Evolutionary conservation across 2,888 invertebrate species (phyloP).

Genomic region (Tachina lurida): DNA sequence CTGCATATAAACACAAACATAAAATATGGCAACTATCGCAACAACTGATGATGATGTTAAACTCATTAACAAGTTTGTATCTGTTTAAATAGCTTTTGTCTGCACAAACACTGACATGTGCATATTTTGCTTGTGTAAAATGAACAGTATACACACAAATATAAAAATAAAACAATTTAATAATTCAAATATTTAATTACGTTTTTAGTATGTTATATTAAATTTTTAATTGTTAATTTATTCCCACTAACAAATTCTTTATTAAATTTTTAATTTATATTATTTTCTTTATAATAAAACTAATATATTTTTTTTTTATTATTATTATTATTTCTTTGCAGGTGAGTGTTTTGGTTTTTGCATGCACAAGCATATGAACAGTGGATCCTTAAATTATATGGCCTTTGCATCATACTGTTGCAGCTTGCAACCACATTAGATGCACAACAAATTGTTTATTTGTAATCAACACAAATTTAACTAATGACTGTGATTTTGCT

Average conservation of each 20-base stretch:
- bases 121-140: not conserved
- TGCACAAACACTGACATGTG: not conserved
- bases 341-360: constrained; percentile 59
- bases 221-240: constrained; percentile 54
- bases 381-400: not conserved
- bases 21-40: not conserved
- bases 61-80: constrained; percentile 51
- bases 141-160: not conserved
- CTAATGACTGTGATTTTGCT: constrained; percentile 3
- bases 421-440: not conserved
- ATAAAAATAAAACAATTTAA: not conserved
- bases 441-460: not conserved
- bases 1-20: not conserved
- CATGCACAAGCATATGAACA: not conserved
- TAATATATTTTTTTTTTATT: constrained; percentile 25
- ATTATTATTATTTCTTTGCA: constrained; percentile 58
- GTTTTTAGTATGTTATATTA: constrained; percentile 13
- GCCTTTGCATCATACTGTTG: not conserved
- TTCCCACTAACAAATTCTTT: constrained; percentile 37
- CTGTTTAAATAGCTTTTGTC: constrained; percentile 17
- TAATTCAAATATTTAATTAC: constrained; percentile 2
- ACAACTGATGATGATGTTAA: constrained; percentile 29
- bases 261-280: constrained; percentile 7
- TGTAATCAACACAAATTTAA: not conserved
- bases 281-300: constrained; percentile 18